Conservation (phyloP, 2,888 invertebrate genomes). For the Meteorus cinctellus region DNA sequence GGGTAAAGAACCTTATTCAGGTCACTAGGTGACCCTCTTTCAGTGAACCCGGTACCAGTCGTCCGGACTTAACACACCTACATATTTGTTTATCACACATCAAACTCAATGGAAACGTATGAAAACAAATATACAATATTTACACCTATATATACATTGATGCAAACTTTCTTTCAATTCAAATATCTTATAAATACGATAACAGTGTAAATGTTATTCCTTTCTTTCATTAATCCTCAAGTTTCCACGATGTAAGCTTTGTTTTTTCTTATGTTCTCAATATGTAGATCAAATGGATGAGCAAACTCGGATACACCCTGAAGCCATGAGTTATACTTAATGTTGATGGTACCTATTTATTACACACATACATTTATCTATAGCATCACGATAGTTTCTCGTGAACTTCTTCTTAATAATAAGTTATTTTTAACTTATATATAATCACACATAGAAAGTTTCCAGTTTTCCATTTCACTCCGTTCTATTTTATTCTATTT, state of each 20-base stretch:
- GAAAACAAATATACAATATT: neutral
- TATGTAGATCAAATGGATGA: too few species aligned
- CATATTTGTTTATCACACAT: neutral
- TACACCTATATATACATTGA: neutral
- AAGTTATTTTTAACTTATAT: too few species aligned
- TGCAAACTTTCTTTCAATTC: neutral
- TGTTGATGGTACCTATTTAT: too few species aligned
- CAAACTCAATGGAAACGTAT: neutral
- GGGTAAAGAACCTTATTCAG: conserved; percentile 71
- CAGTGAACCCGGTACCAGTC: conserved; percentile 58
- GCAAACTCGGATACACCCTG: too few species aligned
- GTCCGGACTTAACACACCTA: conserved; percentile 40
- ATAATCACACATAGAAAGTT: too few species aligned
- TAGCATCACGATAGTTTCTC: too few species aligned
- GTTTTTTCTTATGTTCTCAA: too few species aligned
- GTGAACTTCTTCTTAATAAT: too few species aligned
- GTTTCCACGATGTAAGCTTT: neutral
- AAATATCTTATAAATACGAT: neutral
- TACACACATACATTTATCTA: too few species aligned
- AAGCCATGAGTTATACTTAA: too few species aligned
- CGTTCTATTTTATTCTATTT: too few species aligned
- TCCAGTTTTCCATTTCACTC: too few species aligned
- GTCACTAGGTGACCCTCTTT: conserved; percentile 72
- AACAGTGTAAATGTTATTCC: neutral
- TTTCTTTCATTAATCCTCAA: neutral